A percentile compares a stretch with the other conserved stretches of the same genome.
Evolutionary conservation across 2,797 vertebrate genomes (phyloP).

Genomic region (Eurystomus glaucurus): DNA sequence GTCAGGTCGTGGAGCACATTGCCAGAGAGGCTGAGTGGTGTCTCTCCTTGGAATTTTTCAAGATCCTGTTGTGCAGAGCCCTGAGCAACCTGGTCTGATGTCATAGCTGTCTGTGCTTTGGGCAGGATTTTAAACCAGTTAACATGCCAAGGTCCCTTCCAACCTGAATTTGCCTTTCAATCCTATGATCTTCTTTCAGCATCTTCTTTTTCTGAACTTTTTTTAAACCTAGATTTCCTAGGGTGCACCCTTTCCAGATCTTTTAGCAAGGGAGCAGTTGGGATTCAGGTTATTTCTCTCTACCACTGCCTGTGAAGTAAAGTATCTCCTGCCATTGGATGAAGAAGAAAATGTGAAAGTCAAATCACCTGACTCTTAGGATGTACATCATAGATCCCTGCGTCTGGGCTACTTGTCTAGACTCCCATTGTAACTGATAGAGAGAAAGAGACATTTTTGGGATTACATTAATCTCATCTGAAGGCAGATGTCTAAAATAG

Average conservation of each 20-base stretch:
- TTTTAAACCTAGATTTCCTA: not conserved
- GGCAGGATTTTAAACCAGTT: not conserved
- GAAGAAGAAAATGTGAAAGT: not conserved
- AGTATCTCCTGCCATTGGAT: not conserved
- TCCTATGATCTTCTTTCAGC: not conserved
- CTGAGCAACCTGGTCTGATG: not conserved
- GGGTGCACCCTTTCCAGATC: not conserved
- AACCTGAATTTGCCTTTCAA: not conserved
- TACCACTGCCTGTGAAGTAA: not conserved
- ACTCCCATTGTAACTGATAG: not conserved
- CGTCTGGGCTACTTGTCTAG: not conserved
- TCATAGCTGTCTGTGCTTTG: not conserved
- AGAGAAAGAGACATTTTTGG: not conserved
- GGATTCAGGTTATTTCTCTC: not conserved
- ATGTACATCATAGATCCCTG: not conserved
- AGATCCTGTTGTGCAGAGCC: not conserved
- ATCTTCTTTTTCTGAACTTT: not conserved
- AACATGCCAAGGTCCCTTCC: not conserved
- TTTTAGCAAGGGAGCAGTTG: not conserved
- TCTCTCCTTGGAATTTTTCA: not conserved
- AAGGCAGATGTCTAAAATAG: not conserved
- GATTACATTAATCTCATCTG: not conserved
- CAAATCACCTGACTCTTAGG: not conserved
- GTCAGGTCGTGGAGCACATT: not conserved
- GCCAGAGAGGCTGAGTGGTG: rapidly evolving